Base-by-base conservation (phyloP, 2,888 invertebrate genomes). In the Eumacrocentrus americanus region DNA sequence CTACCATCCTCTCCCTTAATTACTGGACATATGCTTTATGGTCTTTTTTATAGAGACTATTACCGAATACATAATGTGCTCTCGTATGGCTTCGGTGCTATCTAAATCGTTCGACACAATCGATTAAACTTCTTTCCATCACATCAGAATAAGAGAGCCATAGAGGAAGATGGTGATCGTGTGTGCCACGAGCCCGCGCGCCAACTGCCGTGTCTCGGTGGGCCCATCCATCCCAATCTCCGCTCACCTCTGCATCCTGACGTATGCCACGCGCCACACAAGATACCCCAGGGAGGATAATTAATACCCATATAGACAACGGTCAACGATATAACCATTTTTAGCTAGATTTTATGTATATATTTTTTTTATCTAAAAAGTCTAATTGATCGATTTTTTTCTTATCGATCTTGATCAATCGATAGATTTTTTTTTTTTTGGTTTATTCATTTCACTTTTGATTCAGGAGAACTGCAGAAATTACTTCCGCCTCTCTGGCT, bases 231-330 rank as follows among this genome's bases (percentile, higher is more conserved):
- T 12, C 46, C 46, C 23, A 23, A 46, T 46, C 46, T 23, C n/a
- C 18, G 9, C 42, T 42, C 38, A 40, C 38, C 18, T 4, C n/a
- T 34, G 12, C 29, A 12, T 50, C 35, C 20, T 16, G 40, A 40
- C 48, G 29, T 38, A 57, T 57, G 57, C 50, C 57, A 58, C 57
- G 57, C 57, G 57, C 57, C 57, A 58, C 23, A 3, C 3, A 25
- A 22, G n/a, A 46, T 12, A 25, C 3, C 2, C 3, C 12, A 44
- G 20, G n/a, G n/a, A n/a, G n/a, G 47, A 35, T 46, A 56, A 56
- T 56, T 56, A 56, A 56, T 56, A 56, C 38, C 46, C 46, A 46
- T 37, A 55, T n/a, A 7, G 6, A 23, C 23, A 11, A 7, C n/a
- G n/a, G n/a, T n/a, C n/a, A n/a, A n/a, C n/a, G n/a, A n/a, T n/a